Evolutionary conservation across 2,113 vertebrate genomes (phyloP), one percentile per base, ranked within the genome.

Genomic region (Psittacara wagleri): DNA sequence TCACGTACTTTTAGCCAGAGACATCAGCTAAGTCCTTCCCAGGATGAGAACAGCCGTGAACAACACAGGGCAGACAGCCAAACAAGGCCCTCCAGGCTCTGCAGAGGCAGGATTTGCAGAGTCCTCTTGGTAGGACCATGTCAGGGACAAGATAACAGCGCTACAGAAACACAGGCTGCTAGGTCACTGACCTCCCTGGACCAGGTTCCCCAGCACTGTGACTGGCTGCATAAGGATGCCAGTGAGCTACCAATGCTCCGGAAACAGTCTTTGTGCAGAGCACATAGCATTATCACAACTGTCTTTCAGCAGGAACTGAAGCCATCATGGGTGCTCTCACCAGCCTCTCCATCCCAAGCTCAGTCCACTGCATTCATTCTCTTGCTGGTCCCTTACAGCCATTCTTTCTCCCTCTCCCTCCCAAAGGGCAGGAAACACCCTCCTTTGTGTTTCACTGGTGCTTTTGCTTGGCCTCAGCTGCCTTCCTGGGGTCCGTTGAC

Each of bases 91-190:
- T 72, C 17, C 37, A 67, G 25, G 35, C 17, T 81, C 43, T 57
- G 37, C 63, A 63, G 37, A 29, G 74, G 6, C 31, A 54, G n/a
- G 37, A 27, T 16, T 52, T 52, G 23, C 68, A 57, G 41, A 39
- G 48, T 31, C 7, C 62, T 33, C 17, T 8, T 0, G 0, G 54
- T 23, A 25, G 37, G 39, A 9, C 15, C 1, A 0, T 27, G 39
- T 18, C 3, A n/a, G 77, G 61, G 33, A 13, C 51, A 70, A 66
- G 29, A 22, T 1, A 57, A 57, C 28, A 43, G 29, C 25, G 7
- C 29, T 10, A 4, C 35, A n/a, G 59, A 55, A 87, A 18, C 23
- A 15, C 14, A 17, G 62, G 52, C 59, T 90, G 57, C 29, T 12
- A 3, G 23, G n/a, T 24, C 68, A 54, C 61, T 22, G 35, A 4